A percentile compares a stretch with the other conserved stretches of the same genome.
phyloP scores from a whole-genome alignment of 2,113 vertebrate genomes.

The Furnarius figulus region DNA sequence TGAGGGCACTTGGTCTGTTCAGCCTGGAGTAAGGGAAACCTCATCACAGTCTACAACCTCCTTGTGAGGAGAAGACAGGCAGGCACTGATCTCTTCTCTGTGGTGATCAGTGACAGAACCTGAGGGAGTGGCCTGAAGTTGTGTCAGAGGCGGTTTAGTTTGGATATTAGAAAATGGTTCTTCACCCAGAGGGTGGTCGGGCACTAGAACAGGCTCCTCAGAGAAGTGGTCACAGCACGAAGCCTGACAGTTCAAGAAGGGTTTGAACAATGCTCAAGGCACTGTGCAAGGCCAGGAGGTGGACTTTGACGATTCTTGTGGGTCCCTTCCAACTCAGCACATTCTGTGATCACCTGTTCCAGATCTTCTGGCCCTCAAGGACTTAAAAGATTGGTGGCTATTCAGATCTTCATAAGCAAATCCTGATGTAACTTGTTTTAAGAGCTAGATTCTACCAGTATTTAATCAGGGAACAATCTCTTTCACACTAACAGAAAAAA shows the following conservation, averaged over 20 bases:
- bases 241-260: neutral
- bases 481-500: neutral
- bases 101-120: neutral
- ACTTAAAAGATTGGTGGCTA: neutral
- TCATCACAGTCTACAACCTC: neutral
- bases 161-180: neutral
- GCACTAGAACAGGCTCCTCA: neutral
- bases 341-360: neutral
- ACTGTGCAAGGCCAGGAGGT: neutral
- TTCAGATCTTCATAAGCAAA: neutral
- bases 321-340: neutral
- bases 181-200: neutral
- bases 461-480: neutral
- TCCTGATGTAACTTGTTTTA: neutral
- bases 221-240: neutral
- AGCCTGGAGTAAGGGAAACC: neutral
- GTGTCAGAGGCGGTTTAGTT: neutral
- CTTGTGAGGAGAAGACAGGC: neutral
- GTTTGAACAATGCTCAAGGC: neutral
- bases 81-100: neutral
- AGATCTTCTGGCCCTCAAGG: neutral
- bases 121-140: neutral
- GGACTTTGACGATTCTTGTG: neutral
- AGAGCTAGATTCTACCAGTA: neutral
- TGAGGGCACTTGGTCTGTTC: neutral